Base-by-base conservation (phyloP, 2,797 vertebrate species). In the Gouania willdenowi region DNA sequence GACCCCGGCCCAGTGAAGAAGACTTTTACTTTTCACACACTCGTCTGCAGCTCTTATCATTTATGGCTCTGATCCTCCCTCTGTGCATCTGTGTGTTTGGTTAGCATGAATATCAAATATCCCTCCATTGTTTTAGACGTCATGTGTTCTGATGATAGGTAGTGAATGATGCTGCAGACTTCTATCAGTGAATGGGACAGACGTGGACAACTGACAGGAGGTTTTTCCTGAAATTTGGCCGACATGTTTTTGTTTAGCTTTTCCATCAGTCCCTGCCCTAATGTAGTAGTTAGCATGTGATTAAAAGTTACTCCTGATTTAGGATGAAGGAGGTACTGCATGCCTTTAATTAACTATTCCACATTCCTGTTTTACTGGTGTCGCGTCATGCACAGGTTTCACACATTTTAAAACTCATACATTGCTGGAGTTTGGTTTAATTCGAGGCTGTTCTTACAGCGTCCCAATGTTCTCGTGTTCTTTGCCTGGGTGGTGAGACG, bases 1-100 rank as follows among this genome's bases (percentile, higher is more conserved):
- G 4, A 81, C 77, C 3, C 84, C 83, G 25, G 79, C 71, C 84
- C 79, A 87, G 29, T 31, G 66, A 79, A 59, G 79, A 77, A 57
- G 65, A 68, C 41, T 26, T 39, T 51, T 57, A 50, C 5, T 8
- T 8, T 29, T 47, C 19, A 23, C n/a, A 9, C 5, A 2, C 1
- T 8, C 8, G 8, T 3, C 9, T 25, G 17, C 16, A 11, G 4
- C 11, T 28, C 18, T n/a, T 21, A 16, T 29, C 8, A 2, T 6
- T 6, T 6, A 2, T 19, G 10, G 10, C 5, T 55, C 53, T 61
- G 47, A 41, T 61, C 42, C 17, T 35, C 35, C 20, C 33, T 56
- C 54, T 50, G 19, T 56, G 10, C 35, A 31, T 19, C 13, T 37
- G 19, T 67, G 16, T 41, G 32, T 45, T 56, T 55, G 21, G 56